Evolutionary conservation across 1,140 invertebrate species (phyloP), one percentile per base, ranked within the genome.

Genomic region (Drosophila ercepeae): DNA sequence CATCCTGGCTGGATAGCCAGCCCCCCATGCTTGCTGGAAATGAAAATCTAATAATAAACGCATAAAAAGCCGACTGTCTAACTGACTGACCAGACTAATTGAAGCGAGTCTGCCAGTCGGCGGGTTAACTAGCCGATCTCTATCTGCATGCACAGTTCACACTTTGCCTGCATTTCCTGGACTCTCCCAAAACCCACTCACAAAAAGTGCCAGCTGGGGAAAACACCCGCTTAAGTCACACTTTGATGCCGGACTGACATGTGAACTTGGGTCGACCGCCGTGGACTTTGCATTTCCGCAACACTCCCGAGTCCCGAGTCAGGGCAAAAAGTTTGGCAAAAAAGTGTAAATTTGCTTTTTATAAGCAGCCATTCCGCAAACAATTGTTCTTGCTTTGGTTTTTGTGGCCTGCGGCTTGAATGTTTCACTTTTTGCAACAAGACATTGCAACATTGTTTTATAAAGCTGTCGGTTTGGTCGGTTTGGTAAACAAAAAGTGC

Each of bases 71-170:
- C 32, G 58, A 16, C 57, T 57, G 44, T 53, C 65, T 64, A 58
- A 69, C 75, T 76, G 83, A 51, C 84, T 68, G 69, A 51, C 58
- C 73, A 74, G 81, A 86, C 81, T 86, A 88, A 89, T 89, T 89
- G 84, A 86, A 86, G 67, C 81, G 81, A 86, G 81, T 84, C 79
- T 78, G n/a, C n/a, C n/a, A n/a, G n/a, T n/a, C n/a, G 64, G 58
- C 72, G 36, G 71, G 16, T 67, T 64, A 61, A 59, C 53, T 55
- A 34, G 11, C 42, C 70, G 83, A 89, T 89, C 55, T 61, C 59
- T 84, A 86, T 84, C 79, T 86, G 76, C 68, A 89, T 89, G 79
- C 84, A 89, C 79, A 89, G 77, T 89, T 89, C 86, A 84, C 84
- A 84, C 81, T 86, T 88, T 81, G 78, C 82, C 55, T 83, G 74